A percentile compares a stretch with the other conserved stretches of the same genome.
phyloP scores from a whole-genome alignment of 2,888 invertebrate genomes.

The Mythimna vitellina region DNA sequence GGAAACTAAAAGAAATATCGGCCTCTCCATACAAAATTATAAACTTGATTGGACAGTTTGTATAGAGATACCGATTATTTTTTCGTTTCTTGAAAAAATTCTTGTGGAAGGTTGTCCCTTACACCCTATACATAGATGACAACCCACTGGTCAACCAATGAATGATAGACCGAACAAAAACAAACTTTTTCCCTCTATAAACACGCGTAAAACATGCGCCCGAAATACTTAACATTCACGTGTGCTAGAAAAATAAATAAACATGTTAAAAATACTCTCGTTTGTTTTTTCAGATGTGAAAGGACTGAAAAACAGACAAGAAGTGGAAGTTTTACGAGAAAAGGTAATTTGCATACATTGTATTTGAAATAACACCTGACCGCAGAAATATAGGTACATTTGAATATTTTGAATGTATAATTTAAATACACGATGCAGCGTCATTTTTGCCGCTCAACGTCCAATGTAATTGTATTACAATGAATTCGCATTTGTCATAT shows the following conservation, averaged over 20 bases:
- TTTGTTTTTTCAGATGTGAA: constrained; percentile 93
- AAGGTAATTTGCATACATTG: constrained; percentile 90
- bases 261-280: constrained; percentile 38
- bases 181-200: background rate
- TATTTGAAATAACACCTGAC: constrained; percentile 39
- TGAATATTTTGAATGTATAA: constrained; percentile 50
- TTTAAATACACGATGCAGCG: constrained; percentile 30
- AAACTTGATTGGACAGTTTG: no score
- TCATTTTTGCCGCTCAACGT: constrained; percentile 43
- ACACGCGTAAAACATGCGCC: background rate
- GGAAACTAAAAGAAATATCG: no score
- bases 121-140: no score
- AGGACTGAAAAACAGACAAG: constrained; percentile 95
- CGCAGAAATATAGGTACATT: constrained; percentile 43
- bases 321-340: constrained; percentile 97
- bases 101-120: no score
- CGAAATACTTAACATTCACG: constrained; percentile 24
- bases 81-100: no score
- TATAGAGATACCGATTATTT: no score
- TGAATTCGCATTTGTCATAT: constrained; percentile 52
- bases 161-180: background rate
- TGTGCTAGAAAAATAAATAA: constrained; percentile 33
- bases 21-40: no score
- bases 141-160: background rate
- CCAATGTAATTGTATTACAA: constrained; percentile 46